These are phyloP conservation scores for Ophion costatus DNA, from an alignment of 2,888 invertebrate genomes.

Conservation along the genomic window DNA sequence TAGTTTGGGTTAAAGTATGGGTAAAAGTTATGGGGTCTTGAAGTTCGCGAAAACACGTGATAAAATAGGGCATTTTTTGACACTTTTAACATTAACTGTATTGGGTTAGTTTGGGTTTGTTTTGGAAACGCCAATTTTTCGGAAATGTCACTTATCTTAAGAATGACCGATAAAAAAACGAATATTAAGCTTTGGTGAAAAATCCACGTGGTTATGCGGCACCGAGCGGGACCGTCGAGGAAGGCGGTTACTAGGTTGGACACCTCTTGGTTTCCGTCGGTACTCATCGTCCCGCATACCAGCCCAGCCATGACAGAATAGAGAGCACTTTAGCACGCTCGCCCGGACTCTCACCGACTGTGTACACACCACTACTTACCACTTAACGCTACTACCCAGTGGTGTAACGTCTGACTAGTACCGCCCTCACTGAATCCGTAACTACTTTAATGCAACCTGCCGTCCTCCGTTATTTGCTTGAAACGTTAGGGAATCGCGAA, in stretches of 20 bases:
- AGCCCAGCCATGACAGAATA: slow-evolving; percentile 79
- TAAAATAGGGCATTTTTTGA: too few relatives aligned
- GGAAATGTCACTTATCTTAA: too few relatives aligned
- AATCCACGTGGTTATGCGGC: neutral
- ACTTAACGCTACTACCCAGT: slow-evolving; percentile 36
- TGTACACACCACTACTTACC: slow-evolving; percentile 51
- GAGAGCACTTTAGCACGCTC: slow-evolving; percentile 73
- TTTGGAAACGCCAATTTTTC: too few relatives aligned
- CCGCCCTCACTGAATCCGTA: slow-evolving; percentile 41
- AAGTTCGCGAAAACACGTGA: too few relatives aligned
- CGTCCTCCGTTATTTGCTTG: slow-evolving; percentile 25
- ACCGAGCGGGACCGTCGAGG: slow-evolving; percentile 61
- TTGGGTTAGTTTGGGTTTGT: too few relatives aligned
- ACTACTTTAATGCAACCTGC: slow-evolving; percentile 38
- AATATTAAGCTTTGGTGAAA: slow-evolving; percentile 7
- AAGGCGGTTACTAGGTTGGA: slow-evolving; percentile 81
- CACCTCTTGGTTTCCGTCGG: slow-evolving; percentile 77
- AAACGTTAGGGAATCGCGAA: slow-evolving; percentile 24
- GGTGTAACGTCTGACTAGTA: slow-evolving; percentile 25
- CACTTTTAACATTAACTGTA: too few relatives aligned
- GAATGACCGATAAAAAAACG: too few relatives aligned
- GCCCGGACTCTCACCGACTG: slow-evolving; percentile 50
- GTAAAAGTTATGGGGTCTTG: too few relatives aligned
- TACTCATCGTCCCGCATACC: slow-evolving; percentile 78
- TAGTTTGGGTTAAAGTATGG: too few relatives aligned